A percentile compares a stretch with the other conserved stretches of the same genome.
phyloP scores from a whole-genome alignment of 2,888 invertebrate species.

The Gordius sp. region DNA sequence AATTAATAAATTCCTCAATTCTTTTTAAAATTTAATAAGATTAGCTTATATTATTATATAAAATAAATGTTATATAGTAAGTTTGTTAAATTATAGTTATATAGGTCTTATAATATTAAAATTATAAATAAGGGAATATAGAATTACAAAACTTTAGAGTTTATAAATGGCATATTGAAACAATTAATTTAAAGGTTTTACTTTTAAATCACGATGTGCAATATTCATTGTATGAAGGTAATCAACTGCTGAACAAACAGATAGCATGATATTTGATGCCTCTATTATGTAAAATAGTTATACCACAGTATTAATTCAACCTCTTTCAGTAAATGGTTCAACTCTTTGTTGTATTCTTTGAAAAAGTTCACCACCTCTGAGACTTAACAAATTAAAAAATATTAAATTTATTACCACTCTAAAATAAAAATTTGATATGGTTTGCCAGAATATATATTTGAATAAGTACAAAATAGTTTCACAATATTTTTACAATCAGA shows the following conservation, averaged over 20 bases:
- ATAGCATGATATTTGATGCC: conserved; percentile 75
- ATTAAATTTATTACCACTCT: conserved; percentile 48
- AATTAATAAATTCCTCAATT: too few relatives aligned
- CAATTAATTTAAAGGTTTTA: conserved; percentile 27
- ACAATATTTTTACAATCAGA: conserved; percentile 74
- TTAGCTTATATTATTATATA: too few relatives aligned
- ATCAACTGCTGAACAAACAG: conserved; percentile 74
- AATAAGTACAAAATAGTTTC: conserved; percentile 68
- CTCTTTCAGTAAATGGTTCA: conserved; percentile 80
- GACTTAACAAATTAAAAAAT: conserved; percentile 34
- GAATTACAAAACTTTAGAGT: too few relatives aligned
- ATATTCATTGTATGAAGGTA: conserved; percentile 75
- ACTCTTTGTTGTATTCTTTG: conserved; percentile 77
- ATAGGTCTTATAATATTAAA: too few relatives aligned
- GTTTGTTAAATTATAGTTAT: too few relatives aligned
- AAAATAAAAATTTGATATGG: conserved; percentile 85
- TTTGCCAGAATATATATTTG: conserved; percentile 69
- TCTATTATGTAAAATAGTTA: conserved; percentile 35
- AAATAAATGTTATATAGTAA: too few relatives aligned
- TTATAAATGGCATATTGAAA: conserved; percentile 22
- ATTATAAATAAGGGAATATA: too few relatives aligned
- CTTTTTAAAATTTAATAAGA: too few relatives aligned
- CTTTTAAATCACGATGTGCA: conserved; percentile 87
- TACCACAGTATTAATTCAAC: conserved; percentile 28
- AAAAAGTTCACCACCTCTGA: conserved; percentile 93